Evolutionary conservation across 2,797 vertebrate species (phyloP), one percentile per base, ranked within the genome.

Genomic region (Crax fasciolata): DNA sequence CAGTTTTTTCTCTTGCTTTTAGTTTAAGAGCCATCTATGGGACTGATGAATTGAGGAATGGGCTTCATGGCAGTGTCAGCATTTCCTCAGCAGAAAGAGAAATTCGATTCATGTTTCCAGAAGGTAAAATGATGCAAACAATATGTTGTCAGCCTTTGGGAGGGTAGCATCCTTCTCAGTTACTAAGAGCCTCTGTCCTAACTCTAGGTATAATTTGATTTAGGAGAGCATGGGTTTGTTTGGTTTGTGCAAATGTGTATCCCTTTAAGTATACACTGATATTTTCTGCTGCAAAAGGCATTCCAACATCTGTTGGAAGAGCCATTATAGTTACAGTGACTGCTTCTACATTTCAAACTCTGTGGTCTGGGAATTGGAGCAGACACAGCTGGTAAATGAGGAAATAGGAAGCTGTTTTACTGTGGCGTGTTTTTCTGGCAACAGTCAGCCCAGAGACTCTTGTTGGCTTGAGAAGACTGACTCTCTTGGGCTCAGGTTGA

Each of bases 21-120:
- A 99, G 99, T 95, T 98, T 99, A 57, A 98, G 99, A 97, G 99
- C 99, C 41, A 98, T 98, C 94, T 99, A 99, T 89, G 99, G 99
- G 59, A 99, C 98, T 12, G 99, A 99, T 95, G 99, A 99, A 21
- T 96, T 99, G 68, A 98, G 98, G 92, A 99, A 99, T 15, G 99
- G 98, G 5, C 97, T 99, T 83, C 99, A 99, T 13, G 99, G 99
- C 90, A 99, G 99, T 76, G 94, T 98, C 39, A 98, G 97, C 35
- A 98, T 98, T 95, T 96, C 96, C 52, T 97, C 98, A 54, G 99
- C 99, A 57, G 98, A 99, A 97, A 98, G 97, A 65, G 99, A 99
- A 97, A 99, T 99, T 90, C 98, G 97, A 87, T 99, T 99, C 95
- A 98, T 99, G 97, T 99, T 99, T 96, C 99, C 99, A 94, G 98